Percentiles rank a stretch among this genome's conserved stretches.
phyloP scores from a whole-genome alignment of 2,888 invertebrate genomes.

The Tenthredo amoena region DNA sequence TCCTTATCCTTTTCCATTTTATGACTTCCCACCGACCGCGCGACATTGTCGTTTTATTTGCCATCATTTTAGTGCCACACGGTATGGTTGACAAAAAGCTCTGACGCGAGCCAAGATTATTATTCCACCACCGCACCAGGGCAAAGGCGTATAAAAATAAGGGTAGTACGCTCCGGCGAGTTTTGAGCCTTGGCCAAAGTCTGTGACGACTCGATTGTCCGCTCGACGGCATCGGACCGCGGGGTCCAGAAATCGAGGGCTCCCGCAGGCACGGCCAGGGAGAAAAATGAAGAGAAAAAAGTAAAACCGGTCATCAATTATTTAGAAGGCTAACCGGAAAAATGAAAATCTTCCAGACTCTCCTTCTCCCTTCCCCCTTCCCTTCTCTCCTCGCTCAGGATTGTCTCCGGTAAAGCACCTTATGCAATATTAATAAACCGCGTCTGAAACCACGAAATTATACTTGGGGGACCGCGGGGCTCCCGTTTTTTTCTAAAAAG shows the following conservation, averaged over 20 bases:
- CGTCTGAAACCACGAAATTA: neutral
- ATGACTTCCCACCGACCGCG: conserved; percentile 59
- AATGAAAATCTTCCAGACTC: conserved; percentile 37
- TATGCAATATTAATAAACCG: conserved; percentile 40
- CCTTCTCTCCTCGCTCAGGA: neutral
- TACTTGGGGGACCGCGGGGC: neutral
- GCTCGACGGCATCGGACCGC: neutral
- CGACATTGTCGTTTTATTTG: conserved; percentile 65
- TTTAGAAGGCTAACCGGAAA: conserved; percentile 39
- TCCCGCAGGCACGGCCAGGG: neutral
- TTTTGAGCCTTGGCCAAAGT: conserved; percentile 42
- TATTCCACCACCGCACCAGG: conserved; percentile 58
- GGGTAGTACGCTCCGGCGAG: conserved; percentile 23
- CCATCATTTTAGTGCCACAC: conserved; percentile 65
- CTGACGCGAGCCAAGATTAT: conserved; percentile 58
- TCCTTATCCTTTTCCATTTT: conserved; percentile 61
- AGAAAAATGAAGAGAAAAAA: neutral
- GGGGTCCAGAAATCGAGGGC: neutral
- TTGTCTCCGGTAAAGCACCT: conserved; percentile 24
- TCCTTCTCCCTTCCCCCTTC: neutral
- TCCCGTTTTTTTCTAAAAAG: neutral
- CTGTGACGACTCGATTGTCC: conserved; percentile 46
- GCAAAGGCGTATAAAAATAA: conserved; percentile 10
- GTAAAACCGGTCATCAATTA: conserved; percentile 41
- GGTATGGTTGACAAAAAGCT: conserved; percentile 58